These are phyloP conservation scores for Chloropsis hardwickii DNA, from an alignment of 2,113 vertebrate genomes.

Conservation along the genomic window DNA sequence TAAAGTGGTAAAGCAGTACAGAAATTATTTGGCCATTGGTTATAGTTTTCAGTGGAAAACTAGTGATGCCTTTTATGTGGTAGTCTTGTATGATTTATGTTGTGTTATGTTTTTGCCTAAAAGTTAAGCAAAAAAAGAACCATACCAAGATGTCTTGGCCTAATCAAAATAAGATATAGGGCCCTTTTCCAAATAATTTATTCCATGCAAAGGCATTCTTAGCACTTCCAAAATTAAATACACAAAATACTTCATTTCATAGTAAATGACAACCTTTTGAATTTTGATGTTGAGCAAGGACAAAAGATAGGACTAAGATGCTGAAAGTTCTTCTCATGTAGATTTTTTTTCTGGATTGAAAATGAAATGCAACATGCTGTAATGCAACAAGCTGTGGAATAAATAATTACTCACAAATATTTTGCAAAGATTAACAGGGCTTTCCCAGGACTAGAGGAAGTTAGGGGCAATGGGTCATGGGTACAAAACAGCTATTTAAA, in stretches of 20 bases:
- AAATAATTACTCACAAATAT: background rate
- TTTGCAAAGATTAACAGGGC: background rate
- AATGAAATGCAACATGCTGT: background rate
- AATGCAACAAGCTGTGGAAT: background rate
- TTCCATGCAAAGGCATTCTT: background rate
- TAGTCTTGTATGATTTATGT: background rate
- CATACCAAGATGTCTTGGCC: background rate
- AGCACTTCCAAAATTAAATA: background rate
- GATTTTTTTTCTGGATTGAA: background rate
- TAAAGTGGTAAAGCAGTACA: background rate
- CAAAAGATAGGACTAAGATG: background rate
- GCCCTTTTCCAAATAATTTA: background rate
- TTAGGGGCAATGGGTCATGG: background rate
- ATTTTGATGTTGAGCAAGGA: background rate
- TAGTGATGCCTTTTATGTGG: background rate
- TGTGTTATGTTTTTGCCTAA: background rate
- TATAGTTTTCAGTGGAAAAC: background rate
- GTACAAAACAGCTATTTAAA: background rate
- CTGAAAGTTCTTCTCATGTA: background rate
- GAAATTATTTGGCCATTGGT: background rate
- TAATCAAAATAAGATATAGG: background rate
- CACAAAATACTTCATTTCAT: fast-evolving
- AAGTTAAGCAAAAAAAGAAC: background rate
- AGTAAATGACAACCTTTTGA: background rate
- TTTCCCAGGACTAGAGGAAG: background rate